Evolutionary conservation across 35 echinoderm and acorn worm genomes (phyloP).

Genomic region (Eucidaris tribuloides): DNA sequence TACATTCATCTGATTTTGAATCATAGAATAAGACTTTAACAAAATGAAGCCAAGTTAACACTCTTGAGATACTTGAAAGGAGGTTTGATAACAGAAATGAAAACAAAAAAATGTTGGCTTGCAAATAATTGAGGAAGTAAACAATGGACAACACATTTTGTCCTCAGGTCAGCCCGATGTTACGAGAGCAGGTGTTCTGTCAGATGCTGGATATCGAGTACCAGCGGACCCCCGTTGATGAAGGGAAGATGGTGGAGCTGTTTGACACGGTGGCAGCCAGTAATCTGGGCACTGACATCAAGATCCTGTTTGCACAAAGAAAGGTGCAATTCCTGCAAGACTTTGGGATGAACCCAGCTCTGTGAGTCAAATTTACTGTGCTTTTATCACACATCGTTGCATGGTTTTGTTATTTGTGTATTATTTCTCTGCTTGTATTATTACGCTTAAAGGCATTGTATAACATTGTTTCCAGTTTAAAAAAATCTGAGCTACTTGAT

Average conservation of each 20-base stretch:
- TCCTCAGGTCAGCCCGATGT: constrained; percentile 25
- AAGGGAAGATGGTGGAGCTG: constrained; percentile 40
- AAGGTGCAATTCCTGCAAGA: constrained; percentile 74
- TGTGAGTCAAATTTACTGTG: constrained; percentile 18
- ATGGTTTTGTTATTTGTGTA: no score
- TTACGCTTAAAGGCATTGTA: no score
- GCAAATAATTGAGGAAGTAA: background rate
- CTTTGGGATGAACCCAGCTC: constrained; percentile 70
- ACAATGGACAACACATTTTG: background rate
- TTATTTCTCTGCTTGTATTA: no score
- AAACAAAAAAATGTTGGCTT: background rate
- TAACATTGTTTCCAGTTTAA: no score
- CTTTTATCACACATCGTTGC: no score
- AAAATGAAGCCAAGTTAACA: background rate
- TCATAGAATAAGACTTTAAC: background rate
- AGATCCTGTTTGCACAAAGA: constrained; percentile 80
- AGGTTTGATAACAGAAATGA: background rate
- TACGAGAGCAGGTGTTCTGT: constrained; percentile 53
- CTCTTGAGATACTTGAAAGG: background rate
- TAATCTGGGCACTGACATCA: constrained; percentile 35
- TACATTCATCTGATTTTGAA: background rate
- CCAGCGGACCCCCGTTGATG: constrained; percentile 60
- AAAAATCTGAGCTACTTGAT: no score
- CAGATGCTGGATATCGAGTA: constrained; percentile 87
- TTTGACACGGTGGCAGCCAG: constrained; percentile 50